A percentile compares a stretch with the other conserved stretches of the same genome.
phyloP scores from a whole-genome alignment of 2,113 vertebrate species.

The Shinisaurus crocodilurus region DNA sequence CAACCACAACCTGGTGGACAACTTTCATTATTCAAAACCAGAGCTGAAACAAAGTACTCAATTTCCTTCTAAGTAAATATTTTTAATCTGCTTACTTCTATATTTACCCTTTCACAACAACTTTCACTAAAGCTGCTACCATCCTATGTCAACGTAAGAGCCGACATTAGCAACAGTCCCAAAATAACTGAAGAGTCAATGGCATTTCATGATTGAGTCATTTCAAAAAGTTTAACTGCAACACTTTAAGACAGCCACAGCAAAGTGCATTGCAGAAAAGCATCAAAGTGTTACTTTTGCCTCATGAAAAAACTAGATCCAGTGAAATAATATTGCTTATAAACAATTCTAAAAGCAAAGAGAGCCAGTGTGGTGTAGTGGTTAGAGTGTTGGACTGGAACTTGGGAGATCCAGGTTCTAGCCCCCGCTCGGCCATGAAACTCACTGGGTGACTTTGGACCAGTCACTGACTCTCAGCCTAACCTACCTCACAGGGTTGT shows the following conservation, averaged over 20 bases:
- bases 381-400: no score
- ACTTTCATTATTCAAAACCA: neutral
- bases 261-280: neutral
- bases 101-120: neutral
- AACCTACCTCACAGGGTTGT: no score
- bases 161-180: neutral
- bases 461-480: no score
- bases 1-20: neutral
- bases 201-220: neutral
- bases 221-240: neutral
- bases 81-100: neutral
- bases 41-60: neutral
- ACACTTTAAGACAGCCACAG: neutral
- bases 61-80: neutral
- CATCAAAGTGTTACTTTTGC: neutral
- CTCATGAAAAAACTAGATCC: neutral
- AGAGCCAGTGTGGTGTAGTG: no score
- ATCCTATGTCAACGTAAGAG: neutral
- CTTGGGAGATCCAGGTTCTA: no score
- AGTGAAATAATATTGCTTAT: neutral
- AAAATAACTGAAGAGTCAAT: slow-evolving; percentile 3
- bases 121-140: neutral
- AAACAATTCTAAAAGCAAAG: slow-evolving; percentile 3
- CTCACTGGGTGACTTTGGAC: no score
- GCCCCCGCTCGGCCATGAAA: no score